Conservation (phyloP, 2,113 vertebrate species). For the Lucifuga dentata region DNA sequence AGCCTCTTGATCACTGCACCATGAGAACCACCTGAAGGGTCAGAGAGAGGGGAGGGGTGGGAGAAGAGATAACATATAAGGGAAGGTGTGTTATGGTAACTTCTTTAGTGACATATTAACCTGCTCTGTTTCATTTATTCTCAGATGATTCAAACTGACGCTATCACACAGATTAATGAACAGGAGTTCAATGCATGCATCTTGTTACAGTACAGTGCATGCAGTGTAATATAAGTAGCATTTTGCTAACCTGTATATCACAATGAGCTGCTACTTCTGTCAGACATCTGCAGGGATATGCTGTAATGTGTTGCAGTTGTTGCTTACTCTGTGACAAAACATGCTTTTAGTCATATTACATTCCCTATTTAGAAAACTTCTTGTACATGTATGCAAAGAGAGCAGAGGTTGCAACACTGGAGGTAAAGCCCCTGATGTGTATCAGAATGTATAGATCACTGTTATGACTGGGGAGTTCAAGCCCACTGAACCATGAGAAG, state of each 20-base stretch:
- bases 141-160: constrained; percentile 15
- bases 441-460: constrained; percentile 57
- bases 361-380: constrained; percentile 9
- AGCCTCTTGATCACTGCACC: constrained; percentile 74
- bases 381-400: constrained; percentile 25
- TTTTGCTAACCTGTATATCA: constrained; percentile 11
- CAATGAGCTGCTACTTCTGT: not conserved
- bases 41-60: constrained; percentile 20
- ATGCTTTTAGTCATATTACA: constrained; percentile 21
- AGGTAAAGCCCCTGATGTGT: constrained; percentile 21
- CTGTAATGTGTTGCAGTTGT: constrained; percentile 20
- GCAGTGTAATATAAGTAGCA: not conserved
- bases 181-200: not conserved
- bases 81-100: constrained; percentile 46
- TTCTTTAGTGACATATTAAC: constrained; percentile 58
- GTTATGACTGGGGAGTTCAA: constrained; percentile 70
- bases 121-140: constrained; percentile 35
- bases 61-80: constrained; percentile 4
- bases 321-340: not conserved
- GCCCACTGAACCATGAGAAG: constrained; percentile 56
- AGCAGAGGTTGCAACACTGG: constrained; percentile 36
- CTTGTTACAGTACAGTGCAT: constrained; percentile 1
- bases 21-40: constrained; percentile 72
- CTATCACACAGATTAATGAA: not conserved
- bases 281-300: constrained; percentile 1